Percentiles rank a stretch among this genome's conserved stretches.
phyloP scores from a whole-genome alignment of 2,797 vertebrate species.

The Schizothorax lantsangensis region DNA sequence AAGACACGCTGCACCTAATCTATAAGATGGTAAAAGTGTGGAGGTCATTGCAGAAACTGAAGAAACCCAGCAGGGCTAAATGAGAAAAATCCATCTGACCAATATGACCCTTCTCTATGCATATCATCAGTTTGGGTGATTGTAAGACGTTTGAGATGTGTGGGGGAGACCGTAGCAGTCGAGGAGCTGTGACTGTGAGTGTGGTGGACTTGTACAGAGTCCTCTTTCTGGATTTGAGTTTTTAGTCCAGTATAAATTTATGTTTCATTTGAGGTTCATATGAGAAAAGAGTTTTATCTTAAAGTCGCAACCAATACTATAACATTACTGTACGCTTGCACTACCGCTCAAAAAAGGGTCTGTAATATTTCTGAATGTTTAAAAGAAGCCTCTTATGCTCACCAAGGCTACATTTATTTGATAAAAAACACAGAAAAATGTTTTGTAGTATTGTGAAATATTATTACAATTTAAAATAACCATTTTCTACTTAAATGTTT shows the following conservation, averaged over 20 bases:
- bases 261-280: neutral
- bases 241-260: neutral
- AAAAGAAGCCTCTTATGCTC: neutral
- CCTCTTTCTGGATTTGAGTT: neutral
- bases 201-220: neutral
- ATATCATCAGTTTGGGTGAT: conserved; percentile 23
- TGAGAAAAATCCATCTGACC: conserved; percentile 39
- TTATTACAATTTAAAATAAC: neutral
- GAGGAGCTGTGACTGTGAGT: conserved; percentile 16
- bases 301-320: neutral
- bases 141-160: conserved; percentile 4
- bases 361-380: neutral
- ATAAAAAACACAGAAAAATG: neutral
- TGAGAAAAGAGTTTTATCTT: neutral
- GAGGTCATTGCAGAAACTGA: conserved; percentile 56
- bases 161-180: neutral
- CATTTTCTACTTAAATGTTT: neutral
- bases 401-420: neutral
- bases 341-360: neutral
- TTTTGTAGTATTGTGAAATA: neutral
- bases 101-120: conserved; percentile 35
- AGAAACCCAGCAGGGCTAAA: conserved; percentile 46
- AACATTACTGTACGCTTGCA: neutral
- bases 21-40: conserved; percentile 50
- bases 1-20: conserved; percentile 59